These are phyloP conservation scores for Phylloscopus collybita DNA, from an alignment of 2,797 vertebrate species.

Conservation along the genomic window DNA sequence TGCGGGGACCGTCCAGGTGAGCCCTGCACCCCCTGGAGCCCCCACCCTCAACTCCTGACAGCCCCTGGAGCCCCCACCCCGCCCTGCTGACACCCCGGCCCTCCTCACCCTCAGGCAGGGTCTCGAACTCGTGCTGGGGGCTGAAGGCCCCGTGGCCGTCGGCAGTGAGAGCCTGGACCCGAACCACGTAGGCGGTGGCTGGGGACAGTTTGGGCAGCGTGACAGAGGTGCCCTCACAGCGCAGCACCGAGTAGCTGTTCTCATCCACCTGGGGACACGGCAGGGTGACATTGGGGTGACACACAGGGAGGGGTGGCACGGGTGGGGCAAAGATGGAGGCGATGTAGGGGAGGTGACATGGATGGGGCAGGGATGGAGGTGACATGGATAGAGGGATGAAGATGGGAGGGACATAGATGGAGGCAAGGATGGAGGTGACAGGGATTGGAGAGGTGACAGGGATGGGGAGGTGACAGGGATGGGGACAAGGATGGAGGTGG, in stretches of 20 bases:
- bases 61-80: not conserved
- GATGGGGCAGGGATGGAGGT: too few species aligned
- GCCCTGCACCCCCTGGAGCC: too few species aligned
- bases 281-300: not conserved
- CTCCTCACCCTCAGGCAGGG: conserved; percentile 77
- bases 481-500: not conserved
- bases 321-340: not conserved
- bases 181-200: conserved; percentile 87
- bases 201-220: conserved; percentile 86
- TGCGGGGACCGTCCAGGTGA: too few species aligned
- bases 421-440: too few species aligned
- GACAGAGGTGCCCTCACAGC: conserved; percentile 86
- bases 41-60: not conserved
- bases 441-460: fast-evolving
- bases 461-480: not conserved
- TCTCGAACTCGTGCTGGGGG: conserved; percentile 88
- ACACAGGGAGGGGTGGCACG: fast-evolving
- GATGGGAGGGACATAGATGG: fast-evolving
- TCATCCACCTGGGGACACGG: conserved; percentile 75
- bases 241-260: conserved; percentile 91
- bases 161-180: conserved; percentile 86
- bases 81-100: not conserved
- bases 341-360: not conserved
- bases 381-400: not conserved
- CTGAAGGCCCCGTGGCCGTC: conserved; percentile 88